Conservation (phyloP, 2,888 invertebrate genomes). For the Dicycla oo region DNA sequence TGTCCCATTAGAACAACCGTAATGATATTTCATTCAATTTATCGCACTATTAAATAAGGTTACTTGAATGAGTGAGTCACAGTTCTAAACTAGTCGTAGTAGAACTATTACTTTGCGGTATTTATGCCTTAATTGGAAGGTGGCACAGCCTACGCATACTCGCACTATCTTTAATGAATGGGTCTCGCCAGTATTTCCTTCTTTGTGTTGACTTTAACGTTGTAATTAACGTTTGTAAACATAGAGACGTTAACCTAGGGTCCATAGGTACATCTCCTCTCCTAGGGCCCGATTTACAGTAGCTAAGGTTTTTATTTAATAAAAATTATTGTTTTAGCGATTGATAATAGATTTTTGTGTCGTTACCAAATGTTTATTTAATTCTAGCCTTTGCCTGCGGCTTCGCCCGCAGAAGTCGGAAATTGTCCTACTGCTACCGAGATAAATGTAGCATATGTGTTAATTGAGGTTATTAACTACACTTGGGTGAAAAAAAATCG, state of each 20-base stretch:
- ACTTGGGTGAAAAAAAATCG: no score
- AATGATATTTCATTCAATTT: slow-evolving; percentile 21
- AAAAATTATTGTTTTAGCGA: background rate
- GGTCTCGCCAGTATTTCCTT: slow-evolving; percentile 39
- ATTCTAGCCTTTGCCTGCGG: no score
- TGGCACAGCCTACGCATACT: slow-evolving; percentile 48
- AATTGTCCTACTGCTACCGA: no score
- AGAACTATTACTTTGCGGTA: slow-evolving; percentile 42
- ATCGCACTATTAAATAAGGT: slow-evolving; percentile 13
- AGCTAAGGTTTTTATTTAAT: no score
- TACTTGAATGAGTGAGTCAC: slow-evolving; percentile 46
- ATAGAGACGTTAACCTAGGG: background rate
- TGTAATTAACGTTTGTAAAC: slow-evolving; percentile 38
- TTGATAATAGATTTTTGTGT: background rate
- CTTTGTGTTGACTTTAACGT: slow-evolving; percentile 37
- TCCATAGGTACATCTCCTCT: background rate
- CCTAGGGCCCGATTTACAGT: background rate
- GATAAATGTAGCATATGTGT: no score
- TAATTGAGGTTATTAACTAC: no score
- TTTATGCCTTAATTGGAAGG: slow-evolving; percentile 60
- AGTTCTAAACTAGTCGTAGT: slow-evolving; percentile 23
- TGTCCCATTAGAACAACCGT: background rate
- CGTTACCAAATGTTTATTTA: no score
- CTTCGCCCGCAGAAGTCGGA: no score
- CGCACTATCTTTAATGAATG: slow-evolving; percentile 57